Evolutionary conservation across 2,888 invertebrate genomes (phyloP).

Genomic region (Balanococcus diminutus): DNA sequence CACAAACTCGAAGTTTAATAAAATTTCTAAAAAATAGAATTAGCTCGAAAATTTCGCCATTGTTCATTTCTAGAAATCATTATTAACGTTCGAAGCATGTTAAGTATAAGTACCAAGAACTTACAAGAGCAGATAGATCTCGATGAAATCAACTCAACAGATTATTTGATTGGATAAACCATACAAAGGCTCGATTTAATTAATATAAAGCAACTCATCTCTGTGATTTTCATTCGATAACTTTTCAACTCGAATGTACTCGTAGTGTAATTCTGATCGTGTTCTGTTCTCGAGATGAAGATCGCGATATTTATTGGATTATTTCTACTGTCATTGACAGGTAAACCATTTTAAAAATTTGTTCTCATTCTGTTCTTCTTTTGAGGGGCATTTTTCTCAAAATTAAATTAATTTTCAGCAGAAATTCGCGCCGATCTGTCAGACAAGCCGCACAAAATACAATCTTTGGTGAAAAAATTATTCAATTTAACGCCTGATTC

Average conservation of each 20-base stretch:
- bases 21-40: background rate
- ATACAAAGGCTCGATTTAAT: background rate
- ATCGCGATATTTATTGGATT: background rate
- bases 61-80: background rate
- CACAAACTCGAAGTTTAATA: background rate
- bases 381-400: background rate
- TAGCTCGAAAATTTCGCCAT: background rate
- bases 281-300: background rate
- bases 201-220: constrained; percentile 3
- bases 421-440: background rate
- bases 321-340: background rate
- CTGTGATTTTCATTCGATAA: background rate
- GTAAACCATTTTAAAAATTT: background rate
- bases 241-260: background rate
- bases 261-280: background rate
- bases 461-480: background rate
- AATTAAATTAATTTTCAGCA: background rate
- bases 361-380: too few species aligned
- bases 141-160: background rate
- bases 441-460: background rate
- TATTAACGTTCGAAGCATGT: background rate
- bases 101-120: too few species aligned
- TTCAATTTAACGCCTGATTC: background rate
- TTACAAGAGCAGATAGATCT: background rate
- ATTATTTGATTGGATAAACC: background rate